Conservation (phyloP, 2,797 vertebrate genomes). For the Trachurus trachurus region DNA sequence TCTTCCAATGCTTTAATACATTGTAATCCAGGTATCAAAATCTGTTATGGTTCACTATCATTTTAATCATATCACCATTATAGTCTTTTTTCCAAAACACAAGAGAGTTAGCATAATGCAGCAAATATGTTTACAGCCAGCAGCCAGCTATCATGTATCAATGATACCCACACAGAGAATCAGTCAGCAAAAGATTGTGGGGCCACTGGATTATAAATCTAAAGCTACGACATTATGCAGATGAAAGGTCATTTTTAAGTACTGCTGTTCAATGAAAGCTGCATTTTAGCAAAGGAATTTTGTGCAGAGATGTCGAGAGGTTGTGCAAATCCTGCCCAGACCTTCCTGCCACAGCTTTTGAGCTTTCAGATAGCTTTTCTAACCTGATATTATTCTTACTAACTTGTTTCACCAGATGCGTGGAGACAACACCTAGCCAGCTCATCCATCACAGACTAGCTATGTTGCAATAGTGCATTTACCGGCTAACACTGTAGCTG, state of each 20-base stretch:
- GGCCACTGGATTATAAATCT: neutral
- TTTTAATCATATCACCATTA: too few relatives aligned
- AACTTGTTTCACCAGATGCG: neutral
- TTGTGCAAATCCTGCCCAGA: conserved; percentile 5
- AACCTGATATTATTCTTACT: neutral
- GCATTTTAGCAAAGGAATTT: conserved; percentile 5
- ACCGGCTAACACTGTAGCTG: neutral
- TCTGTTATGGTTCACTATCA: neutral
- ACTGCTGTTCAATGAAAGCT: neutral
- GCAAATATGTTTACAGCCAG: neutral
- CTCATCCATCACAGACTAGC: neutral
- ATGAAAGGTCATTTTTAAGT: neutral
- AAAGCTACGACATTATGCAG: neutral
- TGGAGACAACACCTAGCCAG: neutral
- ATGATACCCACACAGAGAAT: neutral
- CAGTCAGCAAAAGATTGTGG: neutral
- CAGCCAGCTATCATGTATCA: neutral
- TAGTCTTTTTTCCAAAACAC: too few relatives aligned
- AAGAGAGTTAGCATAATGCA: neutral
- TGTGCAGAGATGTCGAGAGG: conserved; percentile 3
- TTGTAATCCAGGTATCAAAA: neutral
- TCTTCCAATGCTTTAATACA: neutral
- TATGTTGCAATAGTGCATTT: conserved; percentile 1
- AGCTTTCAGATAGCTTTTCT: neutral
- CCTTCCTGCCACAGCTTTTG: neutral